Conservation (phyloP, 1,140 invertebrate species). For the Centruroides sculpturatus region DNA sequence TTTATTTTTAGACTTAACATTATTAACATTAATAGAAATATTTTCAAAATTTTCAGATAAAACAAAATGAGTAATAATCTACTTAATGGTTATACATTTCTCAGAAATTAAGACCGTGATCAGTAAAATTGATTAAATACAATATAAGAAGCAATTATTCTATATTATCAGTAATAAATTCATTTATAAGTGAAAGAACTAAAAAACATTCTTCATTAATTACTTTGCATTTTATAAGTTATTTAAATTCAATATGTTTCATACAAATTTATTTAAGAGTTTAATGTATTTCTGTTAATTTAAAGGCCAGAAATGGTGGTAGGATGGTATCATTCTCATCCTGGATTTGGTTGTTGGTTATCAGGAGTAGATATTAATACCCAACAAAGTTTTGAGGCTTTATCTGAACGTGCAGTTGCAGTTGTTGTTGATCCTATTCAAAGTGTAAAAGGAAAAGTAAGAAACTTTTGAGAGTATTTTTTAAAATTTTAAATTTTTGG, state of each 20-base stretch:
- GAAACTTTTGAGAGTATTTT: background rate
- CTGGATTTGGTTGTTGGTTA: conserved; percentile 98
- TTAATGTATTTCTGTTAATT: background rate
- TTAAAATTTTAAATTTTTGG: conserved; percentile 2
- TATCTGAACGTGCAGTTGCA: conserved; percentile 95
- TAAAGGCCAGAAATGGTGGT: conserved; percentile 93
- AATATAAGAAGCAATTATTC: no score
- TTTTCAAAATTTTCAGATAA: no score
- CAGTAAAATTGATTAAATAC: no score
- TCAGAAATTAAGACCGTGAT: no score
- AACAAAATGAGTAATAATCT: no score
- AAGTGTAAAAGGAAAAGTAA: conserved; percentile 77
- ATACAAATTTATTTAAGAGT: background rate
- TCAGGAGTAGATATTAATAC: conserved; percentile 99
- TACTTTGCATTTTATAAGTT: no score
- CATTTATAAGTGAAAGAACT: no score
- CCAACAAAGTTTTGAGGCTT: conserved; percentile 97
- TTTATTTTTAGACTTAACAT: no score
- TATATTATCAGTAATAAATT: no score
- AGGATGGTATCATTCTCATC: conserved; percentile 99
- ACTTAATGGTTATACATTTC: no score
- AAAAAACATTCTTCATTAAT: no score
- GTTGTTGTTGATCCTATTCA: conserved; percentile 99
- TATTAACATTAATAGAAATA: no score
- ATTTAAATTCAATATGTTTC: background rate